Conservation (phyloP, 2,888 invertebrate species). For the Chalcis sispes region DNA sequence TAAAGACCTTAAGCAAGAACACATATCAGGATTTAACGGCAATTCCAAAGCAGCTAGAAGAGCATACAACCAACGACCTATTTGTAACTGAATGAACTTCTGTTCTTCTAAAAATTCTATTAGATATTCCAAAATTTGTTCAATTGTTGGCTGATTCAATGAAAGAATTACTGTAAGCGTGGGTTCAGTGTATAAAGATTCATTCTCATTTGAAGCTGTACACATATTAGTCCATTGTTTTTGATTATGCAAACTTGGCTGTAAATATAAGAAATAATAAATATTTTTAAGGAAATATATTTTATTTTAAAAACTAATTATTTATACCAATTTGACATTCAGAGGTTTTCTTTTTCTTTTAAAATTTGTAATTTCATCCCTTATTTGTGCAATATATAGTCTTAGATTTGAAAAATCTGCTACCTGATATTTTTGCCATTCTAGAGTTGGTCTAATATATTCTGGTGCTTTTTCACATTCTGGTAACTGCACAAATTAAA, state of each 20-base stretch:
- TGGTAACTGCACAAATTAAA: slow-evolving; percentile 69
- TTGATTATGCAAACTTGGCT: slow-evolving; percentile 76
- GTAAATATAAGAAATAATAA: slow-evolving; percentile 56
- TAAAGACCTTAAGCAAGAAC: slow-evolving; percentile 80
- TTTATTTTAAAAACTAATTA: background rate
- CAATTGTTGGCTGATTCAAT: slow-evolving; percentile 77
- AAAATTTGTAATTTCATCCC: slow-evolving; percentile 63
- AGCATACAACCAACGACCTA: slow-evolving; percentile 85
- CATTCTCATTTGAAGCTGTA: slow-evolving; percentile 65
- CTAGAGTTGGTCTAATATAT: slow-evolving; percentile 75
- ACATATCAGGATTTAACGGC: slow-evolving; percentile 83
- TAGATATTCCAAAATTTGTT: slow-evolving; percentile 77
- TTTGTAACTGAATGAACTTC: slow-evolving; percentile 74
- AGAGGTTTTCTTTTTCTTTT: slow-evolving; percentile 59
- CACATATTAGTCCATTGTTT: slow-evolving; percentile 77
- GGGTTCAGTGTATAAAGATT: slow-evolving; percentile 58
- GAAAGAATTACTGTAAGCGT: slow-evolving; percentile 72
- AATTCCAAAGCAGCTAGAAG: slow-evolving; percentile 81
- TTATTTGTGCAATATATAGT: slow-evolving; percentile 76
- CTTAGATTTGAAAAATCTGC: slow-evolving; percentile 82
- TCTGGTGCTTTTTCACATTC: slow-evolving; percentile 77
- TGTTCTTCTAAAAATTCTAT: slow-evolving; percentile 76
- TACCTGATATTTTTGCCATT: slow-evolving; percentile 84
- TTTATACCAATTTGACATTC: slow-evolving; percentile 59
- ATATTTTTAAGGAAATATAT: slow-evolving; percentile 18